These are phyloP conservation scores for Noctua janthe DNA, from an alignment of 2,888 invertebrate genomes.

Conservation along the genomic window DNA sequence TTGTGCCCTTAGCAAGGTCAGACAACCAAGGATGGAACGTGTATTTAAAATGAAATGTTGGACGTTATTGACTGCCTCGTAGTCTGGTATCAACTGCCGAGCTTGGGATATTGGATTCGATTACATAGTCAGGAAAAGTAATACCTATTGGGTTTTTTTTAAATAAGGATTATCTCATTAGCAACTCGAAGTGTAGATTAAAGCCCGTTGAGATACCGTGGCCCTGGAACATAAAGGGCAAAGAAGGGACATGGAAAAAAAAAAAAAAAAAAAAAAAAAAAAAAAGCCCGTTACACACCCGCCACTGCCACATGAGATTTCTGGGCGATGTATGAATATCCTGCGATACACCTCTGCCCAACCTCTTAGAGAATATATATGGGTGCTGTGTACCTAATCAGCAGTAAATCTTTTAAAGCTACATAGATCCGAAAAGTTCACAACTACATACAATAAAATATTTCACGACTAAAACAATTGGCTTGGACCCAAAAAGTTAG, in stretches of 20 bases:
- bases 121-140: neutral
- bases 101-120: neutral
- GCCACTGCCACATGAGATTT: neutral
- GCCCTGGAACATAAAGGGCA: too few relatives aligned
- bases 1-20: conserved; percentile 21
- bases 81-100: neutral
- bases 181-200: neutral
- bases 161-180: neutral
- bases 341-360: neutral
- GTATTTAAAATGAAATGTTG: neutral
- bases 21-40: neutral
- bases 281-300: neutral
- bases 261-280: too few relatives aligned
- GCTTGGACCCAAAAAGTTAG: conserved; percentile 44
- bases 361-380: neutral
- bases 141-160: neutral
- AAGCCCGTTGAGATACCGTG: too few relatives aligned
- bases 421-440: conserved; percentile 1
- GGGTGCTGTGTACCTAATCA: neutral
- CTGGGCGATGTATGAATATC: neutral
- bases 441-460: conserved; percentile 17
- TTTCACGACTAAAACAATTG: conserved; percentile 46
- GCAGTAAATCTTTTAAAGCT: neutral
- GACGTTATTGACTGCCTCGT: neutral
- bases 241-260: too few relatives aligned